Evolutionary conservation across 2,797 vertebrate species (phyloP), one percentile per base, ranked within the genome.

Genomic region (Zalophus californianus): DNA sequence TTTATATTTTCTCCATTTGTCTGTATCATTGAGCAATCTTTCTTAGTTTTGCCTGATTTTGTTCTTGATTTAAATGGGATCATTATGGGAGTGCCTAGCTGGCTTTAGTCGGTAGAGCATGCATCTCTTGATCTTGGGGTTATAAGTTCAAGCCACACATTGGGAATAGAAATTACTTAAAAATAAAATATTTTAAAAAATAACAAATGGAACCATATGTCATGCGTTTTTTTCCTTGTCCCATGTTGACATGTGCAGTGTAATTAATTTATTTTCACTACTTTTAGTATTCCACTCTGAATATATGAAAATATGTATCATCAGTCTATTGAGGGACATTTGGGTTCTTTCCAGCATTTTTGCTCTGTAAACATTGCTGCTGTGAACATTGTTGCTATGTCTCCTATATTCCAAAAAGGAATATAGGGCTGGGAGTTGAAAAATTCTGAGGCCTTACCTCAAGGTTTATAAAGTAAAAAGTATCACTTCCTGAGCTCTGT

Each of bases 1-100:
- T 78, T 68, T 66, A 16, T 44, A 70, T 64, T 29, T 77, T 89
- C 84, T 90, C 38, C 25, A 73, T 84, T 85, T 85, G 29, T 85
- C 38, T 88, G 12, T 92, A 21, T 50, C 4, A 38, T 23, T 66
- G 44, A 70, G 52, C 8, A 73, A 0, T 75, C 58, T 94, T 79
- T 41, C 70, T 91, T 94, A n/a, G 25, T 86, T 86, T 85, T 68
- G 23, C 32, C 73, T 89, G 60, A 56, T 88, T 91, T 91, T 70
- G 35, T 86, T 86, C 38, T 86, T 95, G 54, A 60, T 80, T 91
- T 88, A 70, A 82, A 38, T 91, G 18, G 29, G 89, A 38, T 94
- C 78, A 88, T 32, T 50, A 50, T 77, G 73, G 44, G 27, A 27
- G 44, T 10, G 27, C 15, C 15, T 48, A 50, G 27, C 27, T 18